These are phyloP conservation scores for Julus scanicus DNA, from an alignment of 2,888 invertebrate genomes.

Conservation along the genomic window DNA sequence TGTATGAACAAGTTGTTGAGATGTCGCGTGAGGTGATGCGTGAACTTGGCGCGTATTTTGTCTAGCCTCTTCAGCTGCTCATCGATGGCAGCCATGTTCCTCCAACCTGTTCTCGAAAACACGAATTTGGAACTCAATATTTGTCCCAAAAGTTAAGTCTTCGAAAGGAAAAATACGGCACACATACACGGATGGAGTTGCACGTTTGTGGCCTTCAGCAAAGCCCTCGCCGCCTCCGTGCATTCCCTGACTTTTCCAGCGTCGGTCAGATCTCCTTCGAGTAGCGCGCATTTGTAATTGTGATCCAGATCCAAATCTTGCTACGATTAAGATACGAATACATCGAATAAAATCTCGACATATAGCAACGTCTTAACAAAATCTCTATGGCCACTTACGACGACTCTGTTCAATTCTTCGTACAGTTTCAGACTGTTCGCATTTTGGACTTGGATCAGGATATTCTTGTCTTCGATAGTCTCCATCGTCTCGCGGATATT, in stretches of 20 bases:
- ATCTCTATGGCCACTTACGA: constrained; percentile 71
- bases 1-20: constrained; percentile 95
- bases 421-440: constrained; percentile 84
- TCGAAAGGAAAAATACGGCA: constrained; percentile 15
- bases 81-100: constrained; percentile 77
- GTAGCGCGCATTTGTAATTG: constrained; percentile 75
- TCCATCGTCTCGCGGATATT: constrained; percentile 90
- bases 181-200: constrained; percentile 65
- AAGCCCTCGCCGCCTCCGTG: constrained; percentile 77
- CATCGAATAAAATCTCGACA: background rate
- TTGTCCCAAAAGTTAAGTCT: background rate
- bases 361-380: too few species aligned
- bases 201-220: constrained; percentile 78
- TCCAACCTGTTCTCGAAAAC: constrained; percentile 62
- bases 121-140: too few species aligned
- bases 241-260: constrained; percentile 68
- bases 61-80: constrained; percentile 83
- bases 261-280: constrained; percentile 78
- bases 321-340: constrained; percentile 65
- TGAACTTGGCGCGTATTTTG: constrained; percentile 81
- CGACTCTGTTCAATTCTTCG: constrained; percentile 80
- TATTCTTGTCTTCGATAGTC: constrained; percentile 90
- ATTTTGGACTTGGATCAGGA: constrained; percentile 85
- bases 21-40: constrained; percentile 85
- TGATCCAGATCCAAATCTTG: constrained; percentile 77